Evolutionary conservation across 2,797 vertebrate species (phyloP), one percentile per base, ranked within the genome.

Genomic region (Myotis planiceps): DNA sequence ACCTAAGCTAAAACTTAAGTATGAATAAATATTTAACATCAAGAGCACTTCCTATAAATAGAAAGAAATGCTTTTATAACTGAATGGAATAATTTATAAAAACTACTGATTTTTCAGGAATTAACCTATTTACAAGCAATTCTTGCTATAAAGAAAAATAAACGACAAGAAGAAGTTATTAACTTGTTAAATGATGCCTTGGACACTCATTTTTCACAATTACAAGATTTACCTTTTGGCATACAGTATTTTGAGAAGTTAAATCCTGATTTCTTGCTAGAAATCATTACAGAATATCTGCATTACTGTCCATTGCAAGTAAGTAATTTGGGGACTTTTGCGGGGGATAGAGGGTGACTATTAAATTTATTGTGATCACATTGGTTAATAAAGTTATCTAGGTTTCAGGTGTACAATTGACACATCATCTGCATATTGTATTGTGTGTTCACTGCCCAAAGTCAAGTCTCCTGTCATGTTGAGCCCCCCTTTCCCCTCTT

Each of bases 241-340:
- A 98, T 99, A 75, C 99, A 99, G 78, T 99, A 99, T 98, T 99
- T 99, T 98, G 99, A 99, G 98, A 99, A 99, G 95, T 98, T 99
- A 96, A 99, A 99, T 97, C 99, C 99, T 9, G 99, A 99, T 98
- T 99, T 99, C 98, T 98, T 99, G 92, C 97, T 99, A 88, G 99
- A 99, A 98, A 99, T 99, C 66, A 98, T 99, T 96, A 99, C 97
- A 95, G 99, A 99, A 68, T 99, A 99, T 98, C 98, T 99, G 72
- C 98, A 98, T 34, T 98, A 99, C 96, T 99, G 99, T 97, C 99
- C 99, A 81, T 96, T 99, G 63, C 99, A 99, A 99, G 99, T 99
- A 98, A 98, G 98, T 53, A 95, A 53, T 93, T 95, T 4, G 89
- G 51, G 6, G 27, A 83, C 2, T 1, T 78, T 51, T 10, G 3